Percentiles rank a stretch among this genome's conserved stretches.
Evolutionary conservation across 2,797 vertebrate species (phyloP).

Genomic region (Phalloptychus januarius): DNA sequence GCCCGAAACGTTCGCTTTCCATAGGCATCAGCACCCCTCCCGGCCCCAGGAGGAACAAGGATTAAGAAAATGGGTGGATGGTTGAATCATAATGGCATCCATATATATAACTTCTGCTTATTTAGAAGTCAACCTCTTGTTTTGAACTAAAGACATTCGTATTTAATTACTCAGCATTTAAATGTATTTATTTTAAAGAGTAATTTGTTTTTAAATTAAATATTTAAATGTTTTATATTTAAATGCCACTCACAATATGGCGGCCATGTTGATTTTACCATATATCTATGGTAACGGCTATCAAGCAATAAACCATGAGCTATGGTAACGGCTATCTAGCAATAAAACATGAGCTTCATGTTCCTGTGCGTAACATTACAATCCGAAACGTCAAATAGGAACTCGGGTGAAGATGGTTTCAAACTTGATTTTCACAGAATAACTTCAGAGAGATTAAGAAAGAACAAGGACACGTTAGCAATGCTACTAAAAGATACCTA

Average conservation of each 20-base stretch:
- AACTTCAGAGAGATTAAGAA: neutral
- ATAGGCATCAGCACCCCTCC: no score
- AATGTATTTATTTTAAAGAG: neutral
- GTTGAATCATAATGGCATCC: no score
- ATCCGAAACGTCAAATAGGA: constrained; percentile 1
- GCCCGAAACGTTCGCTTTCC: no score
- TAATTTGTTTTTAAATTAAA: neutral
- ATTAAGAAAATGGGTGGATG: no score
- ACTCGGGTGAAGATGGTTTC: accelerated
- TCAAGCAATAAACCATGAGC: neutral
- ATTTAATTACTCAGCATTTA: neutral
- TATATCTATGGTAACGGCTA: constrained; percentile 11
- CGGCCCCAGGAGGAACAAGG: no score
- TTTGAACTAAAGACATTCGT: neutral
- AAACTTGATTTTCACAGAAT: neutral
- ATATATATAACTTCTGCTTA: no score
- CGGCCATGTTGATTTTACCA: neutral
- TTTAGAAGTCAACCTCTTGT: neutral
- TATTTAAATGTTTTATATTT: neutral
- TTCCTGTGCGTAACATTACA: neutral
- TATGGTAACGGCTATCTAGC: constrained; percentile 10
- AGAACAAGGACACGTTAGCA: constrained; percentile 7
- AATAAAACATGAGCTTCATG: neutral
- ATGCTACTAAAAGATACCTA: constrained; percentile 4
- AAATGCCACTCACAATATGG: constrained; percentile 1